Evolutionary conservation across 2,113 vertebrate species (phyloP), one percentile per base, ranked within the genome.

Genomic region (Silurus meridionalis): DNA sequence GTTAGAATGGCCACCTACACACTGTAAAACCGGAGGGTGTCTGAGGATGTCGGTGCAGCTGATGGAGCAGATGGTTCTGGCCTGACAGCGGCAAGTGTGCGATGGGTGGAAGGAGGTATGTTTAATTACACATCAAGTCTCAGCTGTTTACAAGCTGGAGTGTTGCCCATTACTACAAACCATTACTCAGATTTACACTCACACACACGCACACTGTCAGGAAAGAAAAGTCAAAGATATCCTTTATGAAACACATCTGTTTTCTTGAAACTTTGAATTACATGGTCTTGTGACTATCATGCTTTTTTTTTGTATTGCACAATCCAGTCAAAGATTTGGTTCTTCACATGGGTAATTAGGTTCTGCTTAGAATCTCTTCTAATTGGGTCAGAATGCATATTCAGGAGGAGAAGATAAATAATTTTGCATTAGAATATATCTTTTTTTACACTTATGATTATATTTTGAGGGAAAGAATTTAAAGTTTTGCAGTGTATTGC

Each of bases 401-500:
- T 37, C 37, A 2, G 37, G 37, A 37, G 37, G 37, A 37, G 37
- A 3, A 37, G 37, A 37, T 37, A 37, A 37, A 37, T 37, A 37
- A 37, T 37, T 2, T 37, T 2, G 37, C 37, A 37, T 37, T 37
- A 37, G 37, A 37, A 37, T 37, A 37, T 37, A 2, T 37, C 0
- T 37, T 2, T 37, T 37, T 2, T 37, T 37, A 2, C 37, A 37
- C 37, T 37, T 37, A 37, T 37, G 28, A 37, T 3, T 37, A 37
- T 37, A 37, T 37, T 37, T 37, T 37, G 37, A 37, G 37, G 2
- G 37, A 37, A 37, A 37, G 1, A 37, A 37, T 37, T 37, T 37
- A 0, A 3, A 89, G 90, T 85, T 61, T 75, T 75, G 17, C 91
- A 99, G 98, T 99, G 89, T 99, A 97, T 87, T 95, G 98, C 97